Conservation (phyloP, 2,113 vertebrate genomes). For the Illadopsis cleaveri region DNA sequence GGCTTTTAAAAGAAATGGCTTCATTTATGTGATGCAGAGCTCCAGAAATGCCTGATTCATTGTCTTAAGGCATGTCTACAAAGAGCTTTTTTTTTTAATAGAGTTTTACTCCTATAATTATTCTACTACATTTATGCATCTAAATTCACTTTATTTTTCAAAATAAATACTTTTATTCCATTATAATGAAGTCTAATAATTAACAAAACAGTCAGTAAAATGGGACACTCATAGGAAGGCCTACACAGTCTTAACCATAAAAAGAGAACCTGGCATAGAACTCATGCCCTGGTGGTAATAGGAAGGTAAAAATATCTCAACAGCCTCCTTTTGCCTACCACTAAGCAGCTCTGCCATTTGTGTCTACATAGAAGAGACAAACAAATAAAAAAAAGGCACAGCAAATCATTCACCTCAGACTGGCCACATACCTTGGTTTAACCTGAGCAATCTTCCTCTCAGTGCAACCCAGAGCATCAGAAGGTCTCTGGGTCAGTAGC, state of each 20-base stretch:
- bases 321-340: background rate
- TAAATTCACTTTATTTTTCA: background rate
- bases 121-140: background rate
- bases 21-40: background rate
- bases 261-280: background rate
- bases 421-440: background rate
- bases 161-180: background rate
- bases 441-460: background rate
- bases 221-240: background rate
- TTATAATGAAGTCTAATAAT: background rate
- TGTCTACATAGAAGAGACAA: background rate
- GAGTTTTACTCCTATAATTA: background rate
- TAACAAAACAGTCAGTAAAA: background rate
- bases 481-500: background rate
- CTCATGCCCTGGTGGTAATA: background rate
- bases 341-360: background rate
- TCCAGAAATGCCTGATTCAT: background rate
- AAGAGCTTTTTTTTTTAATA: background rate
- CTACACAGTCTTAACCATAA: background rate
- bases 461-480: background rate
- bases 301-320: too few species aligned
- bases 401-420: background rate
- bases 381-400: background rate
- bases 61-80: background rate
- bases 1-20: background rate